Percentiles rank a stretch among this genome's conserved stretches.
Conservation (phyloP, 92 coral and sea anemone species). For the Metridium senile region DNA sequence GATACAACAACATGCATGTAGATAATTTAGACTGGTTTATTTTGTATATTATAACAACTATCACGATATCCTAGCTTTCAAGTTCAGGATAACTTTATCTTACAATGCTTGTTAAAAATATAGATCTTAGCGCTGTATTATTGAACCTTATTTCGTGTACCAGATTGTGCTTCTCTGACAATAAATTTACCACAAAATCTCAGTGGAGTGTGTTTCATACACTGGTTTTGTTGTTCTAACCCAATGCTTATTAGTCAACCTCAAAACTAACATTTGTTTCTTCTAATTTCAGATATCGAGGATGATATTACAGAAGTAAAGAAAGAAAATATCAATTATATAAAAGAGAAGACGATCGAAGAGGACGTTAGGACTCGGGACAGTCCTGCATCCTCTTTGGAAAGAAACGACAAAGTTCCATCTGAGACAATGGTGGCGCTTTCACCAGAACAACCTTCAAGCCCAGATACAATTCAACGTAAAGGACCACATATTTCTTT, state of each 20-base stretch:
- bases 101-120: too few species aligned
- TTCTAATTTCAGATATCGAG: slow-evolving; percentile 43
- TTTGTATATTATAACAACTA: too few species aligned
- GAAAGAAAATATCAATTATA: slow-evolving; percentile 42
- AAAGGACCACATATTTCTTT: slow-evolving; percentile 21
- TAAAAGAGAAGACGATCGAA: slow-evolving; percentile 16
- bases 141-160: too few species aligned
- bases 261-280: background rate
- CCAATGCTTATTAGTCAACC: background rate
- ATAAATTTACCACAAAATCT: too few species aligned
- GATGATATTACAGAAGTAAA: slow-evolving; percentile 53
- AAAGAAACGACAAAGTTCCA: slow-evolving; percentile 11
- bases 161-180: too few species aligned
- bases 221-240: too few species aligned
- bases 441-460: slow-evolving; percentile 13
- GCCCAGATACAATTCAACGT: slow-evolving; percentile 15
- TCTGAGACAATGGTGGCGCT: background rate
- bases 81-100: too few species aligned
- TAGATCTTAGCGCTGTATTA: too few species aligned
- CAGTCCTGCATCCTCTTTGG: slow-evolving; percentile 8
- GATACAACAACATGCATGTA: too few species aligned
- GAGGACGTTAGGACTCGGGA: slow-evolving; percentile 26
- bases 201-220: too few species aligned
- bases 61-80: too few species aligned
- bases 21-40: too few species aligned